Evolutionary conservation across 2,888 invertebrate genomes (phyloP), one percentile per base, ranked within the genome.

Genomic region (Gisinianus flammeolus): DNA sequence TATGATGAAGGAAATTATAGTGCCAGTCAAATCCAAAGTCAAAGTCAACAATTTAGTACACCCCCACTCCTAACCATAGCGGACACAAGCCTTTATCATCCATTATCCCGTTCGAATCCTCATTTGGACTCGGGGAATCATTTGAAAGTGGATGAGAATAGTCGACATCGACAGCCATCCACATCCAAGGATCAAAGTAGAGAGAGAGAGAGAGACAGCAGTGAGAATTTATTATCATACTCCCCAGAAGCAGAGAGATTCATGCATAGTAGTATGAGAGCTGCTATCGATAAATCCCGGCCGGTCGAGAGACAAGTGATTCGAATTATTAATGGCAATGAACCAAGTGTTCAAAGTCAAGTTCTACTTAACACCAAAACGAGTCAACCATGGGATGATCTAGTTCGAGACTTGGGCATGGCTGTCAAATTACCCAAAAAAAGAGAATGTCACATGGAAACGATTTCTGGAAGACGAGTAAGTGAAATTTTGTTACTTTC

Each of bases 361-460:
- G 95, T 97, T 70, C 89, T 97, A 83, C 89, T 97, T 81, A 97
- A 97, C 87, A 91, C 97, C 85, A 92, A 95, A 82, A 97, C 97
- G 24, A 93, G 94, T 35, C 96, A 97, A 86, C 95, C 95, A 0
- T 97, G 96, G 86, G 97, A 97, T 88, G 96, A 97, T 86, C 95
- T 97, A 44, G 89, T 97, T 78, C 93, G 93, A 87, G 97, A 97
- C 88, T 90, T 97, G 86, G 96, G 96, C 67, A 94, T 95, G 89
- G 95, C 96, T 68, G 85, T 85, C 19, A 81, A 81, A 72, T 75
- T 83, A 33, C 89, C 97, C 82, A 95, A 95, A 89, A 94, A 91
- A 86, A 93, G 94, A 80, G 95, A 94, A 82, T 94, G 94, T 87
- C 90, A 93, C 87, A 94, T 96, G 93, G 96, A 94, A 88, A 96